These are phyloP conservation scores for Smittia sp. DNA, from an alignment of 2,888 invertebrate genomes.

Conservation along the genomic window DNA sequence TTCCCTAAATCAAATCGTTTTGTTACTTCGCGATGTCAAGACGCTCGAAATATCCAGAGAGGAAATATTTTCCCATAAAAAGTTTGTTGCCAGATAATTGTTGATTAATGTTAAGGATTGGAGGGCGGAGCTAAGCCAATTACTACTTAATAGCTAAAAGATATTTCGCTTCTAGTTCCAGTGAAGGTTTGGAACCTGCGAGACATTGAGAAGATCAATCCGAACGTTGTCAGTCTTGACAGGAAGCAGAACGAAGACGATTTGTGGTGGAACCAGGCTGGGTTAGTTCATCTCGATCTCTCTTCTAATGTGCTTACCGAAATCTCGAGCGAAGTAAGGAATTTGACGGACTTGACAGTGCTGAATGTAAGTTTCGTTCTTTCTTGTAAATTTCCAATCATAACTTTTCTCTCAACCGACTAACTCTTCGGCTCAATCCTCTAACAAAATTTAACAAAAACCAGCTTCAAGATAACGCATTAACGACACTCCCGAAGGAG, in stretches of 20 bases:
- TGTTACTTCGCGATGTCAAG: neutral
- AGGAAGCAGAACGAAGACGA: slow-evolving; percentile 57
- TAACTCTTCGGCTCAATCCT: neutral
- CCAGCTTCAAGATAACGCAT: slow-evolving; percentile 81
- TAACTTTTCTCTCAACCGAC: too few species aligned
- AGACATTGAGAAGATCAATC: slow-evolving; percentile 61
- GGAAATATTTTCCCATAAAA: slow-evolving; percentile 29
- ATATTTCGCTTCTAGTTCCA: slow-evolving; percentile 59
- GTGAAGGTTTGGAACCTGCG: slow-evolving; percentile 71
- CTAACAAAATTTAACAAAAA: slow-evolving; percentile 44
- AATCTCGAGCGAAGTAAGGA: slow-evolving; percentile 64
- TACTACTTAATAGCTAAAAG: too few species aligned
- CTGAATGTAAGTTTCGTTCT: slow-evolving; percentile 67
- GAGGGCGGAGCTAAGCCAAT: too few species aligned
- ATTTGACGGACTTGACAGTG: slow-evolving; percentile 65
- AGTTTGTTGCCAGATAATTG: too few species aligned
- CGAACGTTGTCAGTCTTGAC: slow-evolving; percentile 58
- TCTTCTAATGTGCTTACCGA: slow-evolving; percentile 68
- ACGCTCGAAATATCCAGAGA: neutral
- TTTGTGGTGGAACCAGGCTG: slow-evolving; percentile 82
- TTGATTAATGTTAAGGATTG: too few species aligned
- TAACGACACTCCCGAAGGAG: slow-evolving; percentile 69
- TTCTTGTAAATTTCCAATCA: too few species aligned
- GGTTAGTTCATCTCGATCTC: slow-evolving; percentile 72
- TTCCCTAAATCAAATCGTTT: neutral